Percentiles rank a stretch among this genome's conserved stretches.
phyloP scores from a whole-genome alignment of 2,113 vertebrate genomes.

The Heloderma charlesbogerti region DNA sequence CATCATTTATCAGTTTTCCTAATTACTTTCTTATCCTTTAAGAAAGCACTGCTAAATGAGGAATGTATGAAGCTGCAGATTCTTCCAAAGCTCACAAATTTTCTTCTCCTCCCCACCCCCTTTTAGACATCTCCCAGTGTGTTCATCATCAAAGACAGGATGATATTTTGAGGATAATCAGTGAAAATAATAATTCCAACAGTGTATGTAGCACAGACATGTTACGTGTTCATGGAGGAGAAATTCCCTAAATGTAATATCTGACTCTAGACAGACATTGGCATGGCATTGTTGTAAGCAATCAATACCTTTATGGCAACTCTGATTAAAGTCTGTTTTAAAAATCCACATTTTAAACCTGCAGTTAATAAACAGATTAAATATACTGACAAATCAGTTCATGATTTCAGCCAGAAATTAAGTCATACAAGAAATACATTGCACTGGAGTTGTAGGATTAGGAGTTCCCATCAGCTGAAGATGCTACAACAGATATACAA shows the following conservation, averaged over 20 bases:
- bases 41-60: not conserved
- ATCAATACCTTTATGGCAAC: not conserved
- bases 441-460: not conserved
- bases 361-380: not conserved
- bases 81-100: accelerated
- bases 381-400: too few species aligned
- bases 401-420: not conserved
- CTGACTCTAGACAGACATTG: not conserved
- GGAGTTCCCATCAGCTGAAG: not conserved
- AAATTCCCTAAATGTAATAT: not conserved
- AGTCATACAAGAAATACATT: not conserved
- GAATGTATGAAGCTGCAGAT: accelerated
- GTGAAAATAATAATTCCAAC: not conserved
- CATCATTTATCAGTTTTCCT: not conserved
- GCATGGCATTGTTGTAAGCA: not conserved
- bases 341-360: not conserved
- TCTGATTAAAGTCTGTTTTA: not conserved
- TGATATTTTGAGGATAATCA: constrained; percentile 2
- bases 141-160: not conserved
- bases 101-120: not conserved
- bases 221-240: not conserved
- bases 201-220: not conserved
- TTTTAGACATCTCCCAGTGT: accelerated
- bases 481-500: not conserved
- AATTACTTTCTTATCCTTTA: accelerated